Conservation (phyloP, 2,888 invertebrate genomes). For the Sarcophaga variegata region DNA sequence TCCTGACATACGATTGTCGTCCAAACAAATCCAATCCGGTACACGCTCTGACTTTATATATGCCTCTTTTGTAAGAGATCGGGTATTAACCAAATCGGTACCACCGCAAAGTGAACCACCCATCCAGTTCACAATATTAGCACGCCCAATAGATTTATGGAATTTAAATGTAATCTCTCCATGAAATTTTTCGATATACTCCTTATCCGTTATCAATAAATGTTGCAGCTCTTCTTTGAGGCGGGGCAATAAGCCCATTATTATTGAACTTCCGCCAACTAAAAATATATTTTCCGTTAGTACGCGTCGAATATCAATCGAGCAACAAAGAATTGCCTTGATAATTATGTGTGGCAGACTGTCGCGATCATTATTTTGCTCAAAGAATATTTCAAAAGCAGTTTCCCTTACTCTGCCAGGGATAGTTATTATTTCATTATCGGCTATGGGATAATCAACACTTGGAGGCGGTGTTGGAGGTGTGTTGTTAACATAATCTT, state of each 20-base stretch:
- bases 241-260: constrained; percentile 91
- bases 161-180: constrained; percentile 86
- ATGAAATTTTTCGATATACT: constrained; percentile 85
- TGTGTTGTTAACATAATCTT: constrained; percentile 80
- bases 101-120: constrained; percentile 92
- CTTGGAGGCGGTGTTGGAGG: constrained; percentile 83
- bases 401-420: constrained; percentile 89
- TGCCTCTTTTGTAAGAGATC: constrained; percentile 88
- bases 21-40: constrained; percentile 89
- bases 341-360: constrained; percentile 93
- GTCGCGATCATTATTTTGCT: constrained; percentile 90
- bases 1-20: constrained; percentile 78
- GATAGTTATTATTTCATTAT: constrained; percentile 85
- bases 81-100: constrained; percentile 87
- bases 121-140: constrained; percentile 93
- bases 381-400: constrained; percentile 92
- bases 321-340: constrained; percentile 90
- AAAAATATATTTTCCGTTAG: constrained; percentile 93
- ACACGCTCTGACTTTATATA: constrained; percentile 87
- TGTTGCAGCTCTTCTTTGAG: constrained; percentile 89
- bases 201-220: constrained; percentile 84
- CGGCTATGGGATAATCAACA: constrained; percentile 87
- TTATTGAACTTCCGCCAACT: constrained; percentile 92
- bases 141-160: constrained; percentile 90
- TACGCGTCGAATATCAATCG: constrained; percentile 89